Conservation (phyloP, 2,888 invertebrate genomes). For the Eupithecia dodoneata region DNA sequence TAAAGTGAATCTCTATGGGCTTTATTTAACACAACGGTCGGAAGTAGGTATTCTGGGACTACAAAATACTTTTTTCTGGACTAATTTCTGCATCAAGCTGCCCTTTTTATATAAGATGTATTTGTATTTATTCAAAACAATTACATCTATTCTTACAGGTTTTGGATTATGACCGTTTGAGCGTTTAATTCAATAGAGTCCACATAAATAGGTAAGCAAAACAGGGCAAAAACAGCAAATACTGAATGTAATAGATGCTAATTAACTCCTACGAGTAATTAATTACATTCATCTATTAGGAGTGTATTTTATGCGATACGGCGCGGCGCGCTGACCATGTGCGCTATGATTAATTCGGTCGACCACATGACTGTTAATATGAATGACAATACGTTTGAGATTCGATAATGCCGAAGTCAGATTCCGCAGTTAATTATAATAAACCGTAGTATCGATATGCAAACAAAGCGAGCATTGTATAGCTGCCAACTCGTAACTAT, state of each 20-base stretch:
- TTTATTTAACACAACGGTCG: too few species aligned
- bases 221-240: not conserved
- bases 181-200: too few species aligned
- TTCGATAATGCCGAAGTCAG: not conserved
- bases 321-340: not conserved
- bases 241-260: not conserved
- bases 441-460: slow-evolving; percentile 28
- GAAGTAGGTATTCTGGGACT: too few species aligned
- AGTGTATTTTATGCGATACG: not conserved
- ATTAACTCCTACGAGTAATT: not conserved
- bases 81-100: too few species aligned
- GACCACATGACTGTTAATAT: not conserved
- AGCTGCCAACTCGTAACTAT: slow-evolving; percentile 46
- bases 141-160: too few species aligned
- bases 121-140: too few species aligned
- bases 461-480: slow-evolving; percentile 52
- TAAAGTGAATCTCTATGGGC: too few species aligned
- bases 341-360: not conserved
- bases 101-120: too few species aligned
- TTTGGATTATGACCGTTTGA: too few species aligned
- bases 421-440: slow-evolving; percentile 38
- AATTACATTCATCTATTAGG: not conserved
- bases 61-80: too few species aligned
- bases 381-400: not conserved
- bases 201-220: not conserved